Evolutionary conservation across 1,140 invertebrate genomes (phyloP), one percentile per base, ranked within the genome.

Genomic region (Drosophila baimaii): DNA sequence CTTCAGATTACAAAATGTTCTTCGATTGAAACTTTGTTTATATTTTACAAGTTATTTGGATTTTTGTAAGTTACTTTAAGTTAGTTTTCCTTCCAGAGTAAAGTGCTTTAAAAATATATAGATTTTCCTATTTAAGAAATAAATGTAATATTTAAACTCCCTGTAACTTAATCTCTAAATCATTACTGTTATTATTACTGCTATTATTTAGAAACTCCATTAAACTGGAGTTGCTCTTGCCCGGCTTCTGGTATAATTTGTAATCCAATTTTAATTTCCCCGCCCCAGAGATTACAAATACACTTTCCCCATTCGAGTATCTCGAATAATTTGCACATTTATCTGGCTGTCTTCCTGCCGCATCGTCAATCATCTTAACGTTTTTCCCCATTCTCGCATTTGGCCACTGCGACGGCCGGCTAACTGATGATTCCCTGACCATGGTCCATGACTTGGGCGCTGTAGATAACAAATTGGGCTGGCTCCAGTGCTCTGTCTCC

Each of bases 391-490:
- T 46, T 39, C 39, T 37, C 27, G n/a, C 35, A 29, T 41, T 39
- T 31, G 21, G 41, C 29, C 63, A 65, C 29, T 46, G 63, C 29
- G 61, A 66, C 41, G 61, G 68, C 43, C 69, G 44, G 41, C 72
- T 64, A 75, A 75, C 72, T 75, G 72, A 55, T 64, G 72, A 75
- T 65, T 55, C 51, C 71, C 63, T 77, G 77, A 86, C 82, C 82
- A 81, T 74, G 46, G 66, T 59, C 47, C 51, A 62, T 51, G 54
- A 63, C 63, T 65, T 76, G 69, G 44, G n/a, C n/a, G n/a, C 44
- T 52, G 71, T 55, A 55, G 79, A 89, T 89, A 88, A 83, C 84
- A 88, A 88, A 88, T 69, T 89, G 84, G 80, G 62, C 47, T 70
- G 77, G 19, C 66, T 71, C 23, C 49, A 47, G 51, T 25, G 65